Base-by-base conservation (phyloP, 2,797 vertebrate genomes). In the Hirundo rustica region DNA sequence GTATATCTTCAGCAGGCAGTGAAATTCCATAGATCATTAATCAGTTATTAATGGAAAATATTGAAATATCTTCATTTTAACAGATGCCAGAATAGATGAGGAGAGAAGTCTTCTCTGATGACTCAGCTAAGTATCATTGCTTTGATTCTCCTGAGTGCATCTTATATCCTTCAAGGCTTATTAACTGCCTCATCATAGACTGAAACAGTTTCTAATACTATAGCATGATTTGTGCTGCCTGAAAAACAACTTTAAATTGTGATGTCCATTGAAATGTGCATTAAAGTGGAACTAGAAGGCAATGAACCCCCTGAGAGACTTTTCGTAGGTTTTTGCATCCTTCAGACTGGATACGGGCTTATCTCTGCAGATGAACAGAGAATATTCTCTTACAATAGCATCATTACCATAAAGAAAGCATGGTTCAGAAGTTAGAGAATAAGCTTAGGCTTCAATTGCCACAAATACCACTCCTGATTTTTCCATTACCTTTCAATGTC, bases 141-240 rank as follows among this genome's bases (percentile, higher is more conserved):
- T 88, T 87, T 95, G 80, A 94, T 95, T 85, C 88, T 92, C 93
- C 64, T 76, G 64, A 87, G 60, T 79, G 71, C 50, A 61, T 92
- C 88, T 94, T 92, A 94, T 60, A 91, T 91, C 77, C 92, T 96
- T 95, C 94, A 96, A 94, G 94, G 93, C 42, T 91, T 95, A 96
- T 96, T 96, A 95, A 95, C 85, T 82, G 66, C 64, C 51, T 94
- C 86, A 95, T 96, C 80, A 85, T 57, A 62, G 93, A 57, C 85
- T 93, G 93, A 95, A 95, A 51, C 16, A 45, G 53, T 94, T 95
- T 90, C 88, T 92, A 93, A 87, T 34, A 66, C 88, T 82, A 62
- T 29, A 47, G 51, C 23, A 40, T 78, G 94, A 93, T 90, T 82
- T 77, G 80, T 85, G 29, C 90, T 92, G 77, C 85, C 34, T 92